Percentiles rank a stretch among this genome's conserved stretches.
These are phyloP conservation scores for Drosophila eugracilis DNA, from an alignment of 1,140 invertebrate species.

Conservation along the genomic window DNA sequence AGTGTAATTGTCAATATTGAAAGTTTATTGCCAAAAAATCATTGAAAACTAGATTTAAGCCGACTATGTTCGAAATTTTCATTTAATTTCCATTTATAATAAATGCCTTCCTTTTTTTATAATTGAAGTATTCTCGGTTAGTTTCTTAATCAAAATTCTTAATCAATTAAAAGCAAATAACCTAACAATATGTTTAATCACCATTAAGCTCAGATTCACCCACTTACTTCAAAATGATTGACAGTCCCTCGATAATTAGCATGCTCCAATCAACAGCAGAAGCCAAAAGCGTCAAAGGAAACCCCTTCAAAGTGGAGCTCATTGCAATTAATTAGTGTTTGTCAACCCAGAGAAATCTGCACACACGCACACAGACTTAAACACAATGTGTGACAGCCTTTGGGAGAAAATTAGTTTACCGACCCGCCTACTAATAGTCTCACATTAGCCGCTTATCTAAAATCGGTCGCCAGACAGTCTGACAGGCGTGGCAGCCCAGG, in stretches of 20 bases:
- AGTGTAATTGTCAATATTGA: background rate
- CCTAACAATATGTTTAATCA: background rate
- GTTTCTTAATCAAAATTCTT: too few species aligned
- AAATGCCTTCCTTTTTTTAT: too few species aligned
- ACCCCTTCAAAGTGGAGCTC: conserved; percentile 15
- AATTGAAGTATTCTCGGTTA: too few species aligned
- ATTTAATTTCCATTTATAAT: too few species aligned
- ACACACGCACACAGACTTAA: conserved; percentile 5
- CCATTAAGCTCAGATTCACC: background rate
- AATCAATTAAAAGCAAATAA: background rate
- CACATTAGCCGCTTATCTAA: conserved; percentile 58
- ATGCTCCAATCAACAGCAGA: conserved; percentile 25
- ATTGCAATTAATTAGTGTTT: conserved; percentile 63
- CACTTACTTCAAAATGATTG: conserved; percentile 19
- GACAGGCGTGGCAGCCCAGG: too few species aligned
- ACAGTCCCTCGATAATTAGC: conserved; percentile 37
- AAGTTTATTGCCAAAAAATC: too few species aligned
- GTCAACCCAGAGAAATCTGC: conserved; percentile 35
- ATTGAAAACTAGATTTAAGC: background rate
- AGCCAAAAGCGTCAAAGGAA: conserved; percentile 6
- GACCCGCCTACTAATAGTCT: conserved; percentile 49
- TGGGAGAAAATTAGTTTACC: conserved; percentile 42
- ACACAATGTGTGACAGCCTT: conserved; percentile 17
- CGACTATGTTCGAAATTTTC: too few species aligned
- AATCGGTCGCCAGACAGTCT: conserved; percentile 45